Evolutionary conservation across 92 coral and sea anemone species (phyloP).

Genomic region (Epizoanthus illoricatus): DNA sequence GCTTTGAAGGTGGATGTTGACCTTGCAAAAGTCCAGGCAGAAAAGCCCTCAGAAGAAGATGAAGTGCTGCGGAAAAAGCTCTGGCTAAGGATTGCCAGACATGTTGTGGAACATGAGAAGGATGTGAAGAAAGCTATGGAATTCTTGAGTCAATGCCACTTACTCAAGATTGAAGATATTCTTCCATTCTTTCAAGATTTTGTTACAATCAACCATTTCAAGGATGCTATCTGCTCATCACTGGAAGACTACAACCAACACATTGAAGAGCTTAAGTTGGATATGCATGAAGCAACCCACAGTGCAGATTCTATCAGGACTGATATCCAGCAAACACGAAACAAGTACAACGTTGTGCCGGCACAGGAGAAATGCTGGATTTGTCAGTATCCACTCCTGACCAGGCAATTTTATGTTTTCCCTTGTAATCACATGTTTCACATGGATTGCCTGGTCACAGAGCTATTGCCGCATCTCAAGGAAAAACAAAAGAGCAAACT

Average conservation of each 20-base stretch:
- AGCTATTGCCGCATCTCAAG: slow-evolving; percentile 85
- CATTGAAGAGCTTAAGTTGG: slow-evolving; percentile 86
- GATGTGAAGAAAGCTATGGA: slow-evolving; percentile 99
- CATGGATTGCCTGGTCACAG: slow-evolving; percentile 84
- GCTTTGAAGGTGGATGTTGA: slow-evolving; percentile 94
- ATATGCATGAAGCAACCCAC: slow-evolving; percentile 98
- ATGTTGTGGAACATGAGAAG: slow-evolving; percentile 90
- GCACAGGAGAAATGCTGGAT: slow-evolving; percentile 90
- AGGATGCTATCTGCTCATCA: slow-evolving; percentile 99
- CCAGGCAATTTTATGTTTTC: slow-evolving; percentile 90
- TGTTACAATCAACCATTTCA: slow-evolving; percentile 96
- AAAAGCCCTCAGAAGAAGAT: slow-evolving; percentile 91
- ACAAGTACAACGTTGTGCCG: slow-evolving; percentile 90
- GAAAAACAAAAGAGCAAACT: slow-evolving; percentile 93
- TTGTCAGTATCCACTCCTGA: slow-evolving; percentile 87
- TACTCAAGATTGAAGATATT: slow-evolving; percentile 92
- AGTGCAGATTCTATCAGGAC: slow-evolving; percentile 90
- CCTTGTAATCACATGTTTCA: slow-evolving; percentile 95
- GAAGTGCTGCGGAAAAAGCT: slow-evolving; percentile 94
- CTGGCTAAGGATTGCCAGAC: slow-evolving; percentile 94
- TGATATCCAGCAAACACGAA: slow-evolving; percentile 92
- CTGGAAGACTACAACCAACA: slow-evolving; percentile 95
- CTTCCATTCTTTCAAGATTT: slow-evolving; percentile 98
- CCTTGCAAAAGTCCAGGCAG: slow-evolving; percentile 92
- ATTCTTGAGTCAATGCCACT: slow-evolving; percentile 85